Percentiles rank a stretch among this genome's conserved stretches.
phyloP scores from a whole-genome alignment of 2,797 vertebrate genomes.

The Hypotaenidia philippensis region DNA sequence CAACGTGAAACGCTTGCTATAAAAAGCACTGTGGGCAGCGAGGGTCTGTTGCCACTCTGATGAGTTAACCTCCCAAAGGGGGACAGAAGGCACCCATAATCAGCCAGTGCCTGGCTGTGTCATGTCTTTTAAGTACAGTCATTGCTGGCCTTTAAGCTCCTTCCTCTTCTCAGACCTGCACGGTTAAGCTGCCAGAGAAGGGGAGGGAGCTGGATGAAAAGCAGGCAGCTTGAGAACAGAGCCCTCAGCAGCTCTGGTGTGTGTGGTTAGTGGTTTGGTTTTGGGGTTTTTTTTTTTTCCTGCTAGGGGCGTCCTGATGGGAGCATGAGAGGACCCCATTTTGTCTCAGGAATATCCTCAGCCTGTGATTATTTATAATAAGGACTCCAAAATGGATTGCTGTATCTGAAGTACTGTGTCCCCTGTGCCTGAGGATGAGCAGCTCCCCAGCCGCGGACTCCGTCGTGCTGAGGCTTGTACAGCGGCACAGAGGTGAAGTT shows the following conservation, averaged over 20 bases:
- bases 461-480: fast-evolving
- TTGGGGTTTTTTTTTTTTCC: neutral
- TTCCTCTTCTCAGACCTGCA: neutral
- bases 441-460: neutral
- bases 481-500: neutral
- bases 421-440: neutral
- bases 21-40: neutral
- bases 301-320: fast-evolving
- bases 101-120: neutral
- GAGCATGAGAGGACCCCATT: neutral
- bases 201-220: neutral
- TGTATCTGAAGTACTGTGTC: neutral
- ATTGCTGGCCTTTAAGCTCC: neutral
- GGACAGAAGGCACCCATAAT: neutral
- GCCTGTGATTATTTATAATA: neutral
- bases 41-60: neutral
- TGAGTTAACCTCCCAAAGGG: neutral
- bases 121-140: neutral
- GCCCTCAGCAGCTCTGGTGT: neutral
- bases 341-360: neutral
- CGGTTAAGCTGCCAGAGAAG: neutral
- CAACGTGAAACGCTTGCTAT: fast-evolving
- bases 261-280: neutral
- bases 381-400: neutral
- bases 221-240: neutral